Conservation (phyloP, 1,140 invertebrate species). For the Geopemphigus sp. region DNA sequence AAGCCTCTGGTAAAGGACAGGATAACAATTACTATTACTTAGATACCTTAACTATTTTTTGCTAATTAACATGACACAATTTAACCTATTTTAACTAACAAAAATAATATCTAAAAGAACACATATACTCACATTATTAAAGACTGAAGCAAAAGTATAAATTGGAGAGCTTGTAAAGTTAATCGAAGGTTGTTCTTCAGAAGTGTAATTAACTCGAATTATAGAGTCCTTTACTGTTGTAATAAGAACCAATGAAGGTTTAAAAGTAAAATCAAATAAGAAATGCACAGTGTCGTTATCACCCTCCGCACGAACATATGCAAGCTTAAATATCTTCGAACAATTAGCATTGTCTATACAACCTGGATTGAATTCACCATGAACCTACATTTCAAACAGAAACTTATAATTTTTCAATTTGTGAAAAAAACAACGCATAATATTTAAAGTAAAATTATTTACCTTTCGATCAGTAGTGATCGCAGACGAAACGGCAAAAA, state of each 20-base stretch:
- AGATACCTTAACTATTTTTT: too few relatives aligned
- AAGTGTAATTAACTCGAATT: slow-evolving; percentile 14
- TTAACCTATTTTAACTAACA: too few relatives aligned
- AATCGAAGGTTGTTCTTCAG: background rate
- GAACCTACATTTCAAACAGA: background rate
- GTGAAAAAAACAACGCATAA: background rate
- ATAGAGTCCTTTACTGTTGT: background rate
- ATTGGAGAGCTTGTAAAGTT: background rate
- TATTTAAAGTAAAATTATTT: background rate
- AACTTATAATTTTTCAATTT: background rate
- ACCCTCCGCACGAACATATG: slow-evolving; percentile 20
- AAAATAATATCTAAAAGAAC: too few relatives aligned
- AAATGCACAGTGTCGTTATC: slow-evolving; percentile 34
- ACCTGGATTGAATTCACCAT: slow-evolving; percentile 21
- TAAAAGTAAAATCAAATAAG: background rate
- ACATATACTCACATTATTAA: slow-evolving; percentile 30
- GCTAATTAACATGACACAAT: too few relatives aligned
- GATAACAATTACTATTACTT: too few relatives aligned
- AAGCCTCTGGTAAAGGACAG: too few relatives aligned
- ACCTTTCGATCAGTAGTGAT: background rate
- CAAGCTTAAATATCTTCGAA: slow-evolving; percentile 8
- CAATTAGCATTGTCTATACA: background rate
- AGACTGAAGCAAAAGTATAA: slow-evolving; percentile 21
- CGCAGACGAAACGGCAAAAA: background rate
- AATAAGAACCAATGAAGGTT: slow-evolving; percentile 23